Percentiles rank a stretch among this genome's conserved stretches.
phyloP scores from a whole-genome alignment of 2,797 vertebrate species.

The Loris lydekkerianus region DNA sequence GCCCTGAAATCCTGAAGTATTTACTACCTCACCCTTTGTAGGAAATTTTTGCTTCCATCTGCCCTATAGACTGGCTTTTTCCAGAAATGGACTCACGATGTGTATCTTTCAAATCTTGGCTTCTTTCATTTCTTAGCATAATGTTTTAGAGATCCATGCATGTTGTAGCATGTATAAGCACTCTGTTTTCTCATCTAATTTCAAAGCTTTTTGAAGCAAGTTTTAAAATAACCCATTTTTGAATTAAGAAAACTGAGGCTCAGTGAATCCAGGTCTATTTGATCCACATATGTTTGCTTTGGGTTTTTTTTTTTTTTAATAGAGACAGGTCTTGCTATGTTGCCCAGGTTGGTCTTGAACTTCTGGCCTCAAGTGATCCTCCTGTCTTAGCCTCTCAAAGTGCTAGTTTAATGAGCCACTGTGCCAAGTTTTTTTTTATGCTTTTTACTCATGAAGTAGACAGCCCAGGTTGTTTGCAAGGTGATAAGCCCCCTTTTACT shows the following conservation, averaged over 20 bases:
- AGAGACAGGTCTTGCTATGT: neutral
- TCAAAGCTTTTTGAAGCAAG: neutral
- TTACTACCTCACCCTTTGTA: neutral
- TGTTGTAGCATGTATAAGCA: neutral
- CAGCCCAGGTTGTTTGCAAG: neutral
- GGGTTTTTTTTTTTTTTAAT: neutral
- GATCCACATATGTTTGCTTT: neutral
- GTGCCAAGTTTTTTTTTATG: neutral
- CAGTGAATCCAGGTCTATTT: neutral
- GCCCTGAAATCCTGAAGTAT: neutral
- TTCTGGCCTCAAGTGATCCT: neutral
- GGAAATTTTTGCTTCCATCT: neutral
- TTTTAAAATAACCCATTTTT: conserved; percentile 52
- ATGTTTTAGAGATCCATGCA: neutral
- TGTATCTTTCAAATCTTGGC: neutral
- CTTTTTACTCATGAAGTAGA: neutral
- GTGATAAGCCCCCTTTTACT: neutral
- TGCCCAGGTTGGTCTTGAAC: neutral
- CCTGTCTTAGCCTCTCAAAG: neutral
- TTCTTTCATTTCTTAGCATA: neutral
- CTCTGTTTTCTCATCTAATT: neutral
- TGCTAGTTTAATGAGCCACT: neutral
- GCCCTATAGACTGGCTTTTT: neutral
- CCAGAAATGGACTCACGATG: neutral
- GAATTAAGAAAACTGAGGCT: neutral